Evolutionary conservation across 2,888 invertebrate genomes (phyloP), one percentile per base, ranked within the genome.

Genomic region (Tetropium fuscum): DNA sequence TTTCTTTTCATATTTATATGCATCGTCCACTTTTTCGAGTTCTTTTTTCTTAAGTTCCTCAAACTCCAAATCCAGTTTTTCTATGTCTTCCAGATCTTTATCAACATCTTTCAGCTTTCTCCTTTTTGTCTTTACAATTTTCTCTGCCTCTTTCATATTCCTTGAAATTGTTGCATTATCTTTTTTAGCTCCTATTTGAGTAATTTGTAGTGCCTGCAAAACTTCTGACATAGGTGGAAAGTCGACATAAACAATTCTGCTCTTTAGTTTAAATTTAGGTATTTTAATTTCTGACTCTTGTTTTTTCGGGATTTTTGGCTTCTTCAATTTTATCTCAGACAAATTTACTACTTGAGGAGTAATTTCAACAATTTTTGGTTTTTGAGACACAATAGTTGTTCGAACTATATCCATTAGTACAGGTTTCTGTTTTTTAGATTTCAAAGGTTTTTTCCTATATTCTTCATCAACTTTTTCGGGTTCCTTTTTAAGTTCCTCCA

Each of bases 181-280:
- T 63, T 72, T 77, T 13, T 71, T 53, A 30, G 73, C 74, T 25
- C 79, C 77, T 65, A 78, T 68, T 61, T 80, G 63, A 22, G 78
- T 78, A 16, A 82, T 70, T 25, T 74, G 59, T 3, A 79, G 77
- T 38, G 64, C 60, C 27, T 78, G 72, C 58, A 80, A 71, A n/a
- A 69, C 48, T 74, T 80, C 80, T 10, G 65, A 47, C 10, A 68
- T 53, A 11, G 81, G 79, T 51, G 82, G 81, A 66, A 83, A 83
- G 49, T 83, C 82, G 0, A 84, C 76, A 68, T 85, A 85, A 41
- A 82, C 84, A 11, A 92, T 89, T 66, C 89, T 85, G 76, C 91
- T 92, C 73, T 90, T 90, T 2, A 92, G 80, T 75, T 89, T 85
- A 38, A 90, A 83, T 77, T 89, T 90, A 0, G 90, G 91, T 48